Percentiles rank a stretch among this genome's conserved stretches.
These are phyloP conservation scores for Psephotus haematonotus DNA, from an alignment of 2,113 vertebrate genomes.

Conservation along the genomic window DNA sequence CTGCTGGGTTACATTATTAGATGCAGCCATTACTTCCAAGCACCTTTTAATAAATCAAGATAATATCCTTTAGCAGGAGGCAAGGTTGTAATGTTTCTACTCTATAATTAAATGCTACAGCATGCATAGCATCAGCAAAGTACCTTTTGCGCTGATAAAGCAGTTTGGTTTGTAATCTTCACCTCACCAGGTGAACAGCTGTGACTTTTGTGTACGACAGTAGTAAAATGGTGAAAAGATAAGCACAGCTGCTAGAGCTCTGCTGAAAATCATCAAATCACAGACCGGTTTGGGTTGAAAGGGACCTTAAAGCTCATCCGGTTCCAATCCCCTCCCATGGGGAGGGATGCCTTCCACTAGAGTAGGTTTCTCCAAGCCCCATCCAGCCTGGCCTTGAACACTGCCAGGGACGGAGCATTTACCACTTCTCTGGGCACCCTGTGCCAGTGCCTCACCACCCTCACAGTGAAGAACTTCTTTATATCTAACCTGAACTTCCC, in stretches of 20 bases:
- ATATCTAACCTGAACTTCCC: neutral
- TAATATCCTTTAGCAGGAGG: neutral
- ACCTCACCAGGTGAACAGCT: neutral
- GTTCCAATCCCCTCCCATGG: neutral
- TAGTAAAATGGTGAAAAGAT: neutral
- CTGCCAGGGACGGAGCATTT: neutral
- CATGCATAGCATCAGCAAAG: neutral
- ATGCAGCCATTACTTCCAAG: neutral
- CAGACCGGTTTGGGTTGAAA: neutral
- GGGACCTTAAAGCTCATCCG: neutral
- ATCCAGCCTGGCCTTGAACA: neutral
- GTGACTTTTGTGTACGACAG: neutral
- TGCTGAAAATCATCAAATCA: neutral
- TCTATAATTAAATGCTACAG: neutral
- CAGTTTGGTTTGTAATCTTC: neutral
- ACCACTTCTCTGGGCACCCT: neutral
- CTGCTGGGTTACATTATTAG: neutral
- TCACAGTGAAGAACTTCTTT: neutral
- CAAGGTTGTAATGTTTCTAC: neutral
- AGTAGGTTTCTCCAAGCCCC: neutral
- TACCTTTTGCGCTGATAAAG: neutral
- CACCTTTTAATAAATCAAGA: neutral
- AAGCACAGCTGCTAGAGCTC: neutral
- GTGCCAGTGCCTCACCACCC: neutral
- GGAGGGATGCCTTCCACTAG: neutral